Percentiles rank a stretch among this genome's conserved stretches.
phyloP scores from a whole-genome alignment of 1,140 invertebrate genomes.

The Aphelinus certus region DNA sequence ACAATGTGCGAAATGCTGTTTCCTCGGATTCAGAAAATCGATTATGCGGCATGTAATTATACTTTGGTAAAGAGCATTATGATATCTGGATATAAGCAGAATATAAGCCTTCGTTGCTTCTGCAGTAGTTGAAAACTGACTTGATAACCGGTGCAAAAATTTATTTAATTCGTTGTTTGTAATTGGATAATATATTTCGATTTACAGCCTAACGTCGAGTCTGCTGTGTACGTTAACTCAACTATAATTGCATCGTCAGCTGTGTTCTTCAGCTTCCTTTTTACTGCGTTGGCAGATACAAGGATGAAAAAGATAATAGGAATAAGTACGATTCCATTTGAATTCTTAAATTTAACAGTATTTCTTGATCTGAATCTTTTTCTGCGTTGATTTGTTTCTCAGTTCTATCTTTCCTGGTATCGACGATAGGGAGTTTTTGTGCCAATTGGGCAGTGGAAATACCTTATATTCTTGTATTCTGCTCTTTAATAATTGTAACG shows the following conservation, averaged over 20 bases:
- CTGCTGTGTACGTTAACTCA: constrained; percentile 54
- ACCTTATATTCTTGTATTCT: constrained; percentile 55
- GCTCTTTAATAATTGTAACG: constrained; percentile 53
- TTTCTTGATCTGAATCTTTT: neutral
- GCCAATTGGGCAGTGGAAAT: constrained; percentile 57
- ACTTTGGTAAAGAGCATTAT: constrained; percentile 12
- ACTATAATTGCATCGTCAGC: constrained; percentile 56
- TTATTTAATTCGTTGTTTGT: neutral
- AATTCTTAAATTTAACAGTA: neutral
- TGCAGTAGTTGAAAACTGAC: too few species aligned
- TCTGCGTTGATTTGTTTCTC: neutral
- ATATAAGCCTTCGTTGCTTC: too few species aligned
- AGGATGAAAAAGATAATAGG: constrained; percentile 50
- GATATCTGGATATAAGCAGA: too few species aligned
- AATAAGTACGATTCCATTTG: constrained; percentile 51
- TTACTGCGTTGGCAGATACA: constrained; percentile 44
- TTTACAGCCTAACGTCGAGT: constrained; percentile 54
- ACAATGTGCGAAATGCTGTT: constrained; percentile 60
- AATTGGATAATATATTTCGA: constrained; percentile 34
- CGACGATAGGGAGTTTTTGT: constrained; percentile 54
- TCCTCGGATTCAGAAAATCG: constrained; percentile 33
- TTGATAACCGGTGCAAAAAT: neutral
- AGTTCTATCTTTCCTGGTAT: constrained; percentile 52
- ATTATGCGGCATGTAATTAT: constrained; percentile 12
- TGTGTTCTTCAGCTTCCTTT: constrained; percentile 51